These are phyloP conservation scores for Sphyrna mokarran DNA, from an alignment of 2,113 vertebrate genomes.

Conservation along the genomic window DNA sequence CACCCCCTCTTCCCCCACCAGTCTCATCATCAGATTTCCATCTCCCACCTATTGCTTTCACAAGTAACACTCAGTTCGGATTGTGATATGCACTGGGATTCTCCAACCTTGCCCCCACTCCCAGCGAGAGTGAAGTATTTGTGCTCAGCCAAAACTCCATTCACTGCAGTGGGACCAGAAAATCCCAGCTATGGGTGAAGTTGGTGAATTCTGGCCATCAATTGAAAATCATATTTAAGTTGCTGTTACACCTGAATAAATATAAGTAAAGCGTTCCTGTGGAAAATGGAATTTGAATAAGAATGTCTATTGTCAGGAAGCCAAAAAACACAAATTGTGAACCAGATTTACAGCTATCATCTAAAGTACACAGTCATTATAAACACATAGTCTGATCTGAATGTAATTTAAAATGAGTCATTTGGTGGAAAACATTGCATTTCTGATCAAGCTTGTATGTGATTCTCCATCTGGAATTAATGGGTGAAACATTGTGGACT, in stretches of 20 bases:
- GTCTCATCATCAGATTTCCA: not conserved
- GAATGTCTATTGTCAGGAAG: not conserved
- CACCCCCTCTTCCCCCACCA: not conserved
- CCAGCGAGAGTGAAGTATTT: too few species aligned
- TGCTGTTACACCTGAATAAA: not conserved
- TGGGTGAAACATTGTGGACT: not conserved
- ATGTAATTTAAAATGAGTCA: not conserved
- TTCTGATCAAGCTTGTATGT: not conserved
- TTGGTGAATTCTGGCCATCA: too few species aligned
- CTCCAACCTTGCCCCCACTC: too few species aligned
- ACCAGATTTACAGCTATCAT: not conserved
- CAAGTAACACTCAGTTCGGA: not conserved
- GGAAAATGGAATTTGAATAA: not conserved
- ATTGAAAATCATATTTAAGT: not conserved
- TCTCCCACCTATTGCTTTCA: not conserved
- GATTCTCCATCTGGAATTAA: not conserved
- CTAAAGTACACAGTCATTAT: not conserved
- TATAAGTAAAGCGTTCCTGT: not conserved
- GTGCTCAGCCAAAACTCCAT: too few species aligned
- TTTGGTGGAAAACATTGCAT: not conserved
- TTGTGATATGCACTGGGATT: not conserved
- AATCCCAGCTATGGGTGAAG: too few species aligned
- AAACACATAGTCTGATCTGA: not conserved
- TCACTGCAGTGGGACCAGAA: too few species aligned
- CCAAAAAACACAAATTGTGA: not conserved